Evolutionary conservation across 2,113 vertebrate species (phyloP), one percentile per base, ranked within the genome.

Genomic region (Natator depressus): DNA sequence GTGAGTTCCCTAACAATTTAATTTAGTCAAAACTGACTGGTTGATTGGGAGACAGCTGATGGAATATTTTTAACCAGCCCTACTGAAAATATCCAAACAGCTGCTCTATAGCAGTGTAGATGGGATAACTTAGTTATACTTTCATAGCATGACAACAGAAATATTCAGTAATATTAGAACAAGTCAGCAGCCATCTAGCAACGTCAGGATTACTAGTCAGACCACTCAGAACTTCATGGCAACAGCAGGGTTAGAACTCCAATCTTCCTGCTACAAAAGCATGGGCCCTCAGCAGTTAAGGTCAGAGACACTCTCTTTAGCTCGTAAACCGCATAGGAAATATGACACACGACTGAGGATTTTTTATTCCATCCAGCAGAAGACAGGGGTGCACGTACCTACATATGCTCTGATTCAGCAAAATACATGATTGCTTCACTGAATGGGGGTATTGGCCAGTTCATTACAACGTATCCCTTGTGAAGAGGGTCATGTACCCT

Each of bases 361-460:
- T 0, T 75, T 1, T 1, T 5, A 55, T 65, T 27, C 62, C 38
- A 13, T 25, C 46, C 79, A 46, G 85, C 75, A 78, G 49, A 54
- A 65, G 27, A 11, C 24, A 72, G 25, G 85, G 31, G 14, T n/a
- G 76, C 76, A 38, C 20, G 50, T 55, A 69, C 57, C 82, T 59
- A 47, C 84, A 29, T 19, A 29, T 4, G 2, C 0, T 82, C 46
- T 47, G 6, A 2, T 5, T 76, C 87, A 84, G 88, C 5, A n/a
- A 46, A 10, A 42, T 75, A 76, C 31, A 38, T 0, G 2, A 35
- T 54, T 16, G 35, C 5, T 2, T 0, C 0, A 0, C 3, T 82
- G 54, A 14, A 1, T 7, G 84, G 29, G 94, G 20, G 27, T 84
- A 42, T 0, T 0, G 6, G 24, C 72, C 38, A 76, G n/a, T 42